These are phyloP conservation scores for Ophion costatus DNA, from an alignment of 2,888 invertebrate species.

Conservation along the genomic window DNA sequence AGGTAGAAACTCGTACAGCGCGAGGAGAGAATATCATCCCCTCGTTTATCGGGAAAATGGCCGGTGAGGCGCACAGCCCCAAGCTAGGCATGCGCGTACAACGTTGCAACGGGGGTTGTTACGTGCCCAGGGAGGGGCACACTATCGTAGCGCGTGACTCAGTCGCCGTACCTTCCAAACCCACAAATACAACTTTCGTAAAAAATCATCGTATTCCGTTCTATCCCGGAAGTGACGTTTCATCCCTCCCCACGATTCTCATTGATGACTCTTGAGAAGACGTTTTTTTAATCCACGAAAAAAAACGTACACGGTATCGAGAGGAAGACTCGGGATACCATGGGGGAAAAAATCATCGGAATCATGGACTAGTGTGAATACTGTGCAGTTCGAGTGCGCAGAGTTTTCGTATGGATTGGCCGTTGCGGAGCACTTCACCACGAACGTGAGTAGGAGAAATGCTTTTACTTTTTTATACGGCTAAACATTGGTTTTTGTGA, in stretches of 20 bases:
- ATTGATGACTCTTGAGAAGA: too few species aligned
- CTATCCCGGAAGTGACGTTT: conserved; percentile 11
- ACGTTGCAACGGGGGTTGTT: conserved; percentile 75
- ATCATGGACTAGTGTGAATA: conserved; percentile 53
- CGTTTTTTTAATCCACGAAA: not conserved
- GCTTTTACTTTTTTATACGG: not conserved
- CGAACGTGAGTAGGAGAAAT: conserved; percentile 73
- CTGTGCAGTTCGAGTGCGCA: conserved; percentile 63
- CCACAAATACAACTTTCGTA: conserved; percentile 44
- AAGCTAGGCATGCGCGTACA: conserved; percentile 76
- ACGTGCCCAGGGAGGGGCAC: conserved; percentile 78
- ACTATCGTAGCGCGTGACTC: conserved; percentile 76
- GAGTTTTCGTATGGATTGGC: conserved; percentile 65
- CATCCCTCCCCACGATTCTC: too few species aligned
- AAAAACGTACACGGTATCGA: not conserved
- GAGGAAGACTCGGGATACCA: conserved; percentile 6
- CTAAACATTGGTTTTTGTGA: not conserved
- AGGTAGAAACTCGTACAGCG: conserved; percentile 35
- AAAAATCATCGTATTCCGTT: not conserved
- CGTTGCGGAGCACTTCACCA: conserved; percentile 65
- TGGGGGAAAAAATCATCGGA: conserved; percentile 7
- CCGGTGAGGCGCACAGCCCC: conserved; percentile 35
- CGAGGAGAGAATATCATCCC: conserved; percentile 71
- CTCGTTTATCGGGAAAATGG: conserved; percentile 63
- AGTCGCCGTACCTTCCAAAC: conserved; percentile 74